These are phyloP conservation scores for Lissonota sp. DNA, from an alignment of 2,888 invertebrate species.

Conservation along the genomic window DNA sequence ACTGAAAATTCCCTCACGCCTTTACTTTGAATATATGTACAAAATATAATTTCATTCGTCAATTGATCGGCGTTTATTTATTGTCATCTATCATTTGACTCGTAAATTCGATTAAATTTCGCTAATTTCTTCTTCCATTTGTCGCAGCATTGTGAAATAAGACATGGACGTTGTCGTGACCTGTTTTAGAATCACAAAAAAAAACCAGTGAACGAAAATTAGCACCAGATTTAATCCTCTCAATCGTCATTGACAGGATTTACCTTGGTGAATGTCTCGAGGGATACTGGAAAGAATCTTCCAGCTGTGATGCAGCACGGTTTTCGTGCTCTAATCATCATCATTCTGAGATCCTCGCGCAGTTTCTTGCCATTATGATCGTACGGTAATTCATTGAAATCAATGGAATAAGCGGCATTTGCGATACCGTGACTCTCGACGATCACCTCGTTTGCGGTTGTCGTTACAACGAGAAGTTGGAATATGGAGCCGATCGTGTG, in stretches of 20 bases:
- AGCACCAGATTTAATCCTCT: no score
- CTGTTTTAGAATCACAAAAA: conserved; percentile 38
- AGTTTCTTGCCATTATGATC: conserved; percentile 27
- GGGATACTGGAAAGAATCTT: conserved; percentile 63
- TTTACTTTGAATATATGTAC: no score
- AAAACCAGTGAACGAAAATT: neutral
- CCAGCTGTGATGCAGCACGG: conserved; percentile 64
- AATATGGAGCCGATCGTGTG: conserved; percentile 51
- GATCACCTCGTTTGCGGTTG: conserved; percentile 55
- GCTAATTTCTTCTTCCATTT: conserved; percentile 48
- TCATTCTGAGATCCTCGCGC: conserved; percentile 56
- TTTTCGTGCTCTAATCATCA: conserved; percentile 59
- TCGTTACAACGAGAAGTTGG: conserved; percentile 62
- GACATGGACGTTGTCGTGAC: conserved; percentile 65
- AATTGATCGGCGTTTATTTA: no score
- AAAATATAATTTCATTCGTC: no score
- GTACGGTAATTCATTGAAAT: conserved; percentile 43
- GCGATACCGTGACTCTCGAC: conserved; percentile 53
- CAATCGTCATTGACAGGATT: neutral
- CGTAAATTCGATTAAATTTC: neutral
- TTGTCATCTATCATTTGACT: no score
- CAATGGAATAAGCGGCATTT: conserved; percentile 42
- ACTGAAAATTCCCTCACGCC: no score
- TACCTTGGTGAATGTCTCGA: conserved; percentile 61
- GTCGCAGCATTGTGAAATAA: conserved; percentile 67